Evolutionary conservation across 1,140 invertebrate species (phyloP).

Genomic region (Lysiphlebus fabarum): DNA sequence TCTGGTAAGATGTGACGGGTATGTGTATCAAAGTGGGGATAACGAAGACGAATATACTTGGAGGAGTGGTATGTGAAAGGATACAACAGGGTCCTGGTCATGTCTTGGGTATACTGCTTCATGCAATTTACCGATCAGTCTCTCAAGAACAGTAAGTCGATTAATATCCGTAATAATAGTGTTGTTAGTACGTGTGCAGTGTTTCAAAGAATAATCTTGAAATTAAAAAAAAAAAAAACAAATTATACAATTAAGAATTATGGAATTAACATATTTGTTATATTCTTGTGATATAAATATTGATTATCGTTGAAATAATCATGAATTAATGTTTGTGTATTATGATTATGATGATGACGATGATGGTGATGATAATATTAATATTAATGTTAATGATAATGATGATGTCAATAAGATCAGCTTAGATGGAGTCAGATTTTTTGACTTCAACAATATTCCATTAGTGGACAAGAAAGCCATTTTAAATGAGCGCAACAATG

Average conservation of each 20-base stretch:
- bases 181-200: neutral
- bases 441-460: too few relatives aligned
- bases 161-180: constrained; percentile 13
- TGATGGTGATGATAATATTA: constrained; percentile 8
- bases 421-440: too few relatives aligned
- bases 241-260: too few relatives aligned
- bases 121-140: constrained; percentile 44
- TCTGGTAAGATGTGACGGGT: neutral
- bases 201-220: too few relatives aligned
- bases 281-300: constrained; percentile 10
- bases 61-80: constrained; percentile 1
- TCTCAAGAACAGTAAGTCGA: constrained; percentile 44
- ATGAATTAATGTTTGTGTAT: too few relatives aligned
- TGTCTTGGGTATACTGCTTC: constrained; percentile 39
- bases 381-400: constrained; percentile 6
- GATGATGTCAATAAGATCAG: neutral
- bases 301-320: constrained; percentile 18
- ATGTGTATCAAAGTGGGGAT: neutral
- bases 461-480: neutral
- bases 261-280: too few relatives aligned
- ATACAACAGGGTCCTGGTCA: constrained; percentile 40
- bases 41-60: neutral
- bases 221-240: too few relatives aligned
- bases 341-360: neutral
- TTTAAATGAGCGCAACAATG: constrained; percentile 18